Conservation (phyloP, 1,140 invertebrate species). For the Lineus longissimus region DNA sequence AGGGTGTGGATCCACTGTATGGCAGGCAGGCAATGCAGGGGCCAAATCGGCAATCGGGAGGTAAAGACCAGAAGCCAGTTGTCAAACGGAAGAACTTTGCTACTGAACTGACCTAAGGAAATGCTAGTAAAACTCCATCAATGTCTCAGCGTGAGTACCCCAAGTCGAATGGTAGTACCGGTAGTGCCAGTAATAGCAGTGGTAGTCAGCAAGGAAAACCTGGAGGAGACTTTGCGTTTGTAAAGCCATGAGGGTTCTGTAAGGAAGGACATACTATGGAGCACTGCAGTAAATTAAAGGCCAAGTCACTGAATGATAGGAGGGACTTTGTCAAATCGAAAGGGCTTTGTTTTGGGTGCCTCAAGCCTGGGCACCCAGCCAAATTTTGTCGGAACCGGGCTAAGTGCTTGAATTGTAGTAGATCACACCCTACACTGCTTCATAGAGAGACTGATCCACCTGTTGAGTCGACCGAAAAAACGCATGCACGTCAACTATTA, state of each 20-base stretch:
- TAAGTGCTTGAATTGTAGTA: constrained; percentile 11
- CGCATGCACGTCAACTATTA: no score
- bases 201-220: neutral
- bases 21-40: neutral
- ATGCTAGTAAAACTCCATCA: no score
- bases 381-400: constrained; percentile 8
- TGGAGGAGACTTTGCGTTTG: neutral
- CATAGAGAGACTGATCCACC: neutral
- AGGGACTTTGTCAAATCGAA: neutral
- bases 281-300: neutral
- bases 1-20: neutral
- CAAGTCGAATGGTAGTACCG: neutral
- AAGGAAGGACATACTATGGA: neutral
- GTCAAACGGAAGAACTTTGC: no score
- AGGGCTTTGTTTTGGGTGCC: constrained; percentile 19
- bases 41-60: no score
- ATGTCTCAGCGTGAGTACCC: neutral
- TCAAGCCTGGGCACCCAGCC: constrained; percentile 15
- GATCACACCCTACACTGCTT: constrained; percentile 1
- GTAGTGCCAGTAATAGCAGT: neutral
- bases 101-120: no score
- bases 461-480: no score
- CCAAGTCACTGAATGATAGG: neutral
- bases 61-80: no score
- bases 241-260: neutral